These are phyloP conservation scores for Drosophila buzzatii DNA, from an alignment of 2,888 invertebrate species.

Conservation along the genomic window DNA sequence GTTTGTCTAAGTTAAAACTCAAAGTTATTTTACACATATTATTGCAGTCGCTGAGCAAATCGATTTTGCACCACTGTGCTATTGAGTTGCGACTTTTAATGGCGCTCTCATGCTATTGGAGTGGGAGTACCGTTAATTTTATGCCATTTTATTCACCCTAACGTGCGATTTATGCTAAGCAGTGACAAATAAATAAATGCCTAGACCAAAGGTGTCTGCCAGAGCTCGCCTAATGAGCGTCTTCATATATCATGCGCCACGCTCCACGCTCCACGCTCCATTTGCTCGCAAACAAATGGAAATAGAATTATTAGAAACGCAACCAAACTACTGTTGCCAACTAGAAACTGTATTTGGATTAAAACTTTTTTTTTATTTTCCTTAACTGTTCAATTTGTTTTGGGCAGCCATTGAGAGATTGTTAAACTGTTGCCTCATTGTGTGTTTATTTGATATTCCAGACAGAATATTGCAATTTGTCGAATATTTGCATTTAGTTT, in stretches of 20 bases:
- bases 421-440: not conserved
- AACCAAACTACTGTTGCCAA: slow-evolving; percentile 7
- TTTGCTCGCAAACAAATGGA: not conserved
- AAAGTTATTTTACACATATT: not conserved
- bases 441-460: slow-evolving; percentile 24
- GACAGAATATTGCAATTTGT: slow-evolving; percentile 13
- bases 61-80: slow-evolving; percentile 40
- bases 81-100: slow-evolving; percentile 33
- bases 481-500: slow-evolving; percentile 23
- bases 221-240: slow-evolving; percentile 52
- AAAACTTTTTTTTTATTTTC: not conserved
- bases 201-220: slow-evolving; percentile 62
- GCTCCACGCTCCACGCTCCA: slow-evolving; percentile 35
- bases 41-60: not conserved
- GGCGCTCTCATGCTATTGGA: slow-evolving; percentile 32
- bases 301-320: slow-evolving; percentile 4
- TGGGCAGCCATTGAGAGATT: slow-evolving; percentile 15
- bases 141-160: slow-evolving; percentile 72
- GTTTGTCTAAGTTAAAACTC: no score
- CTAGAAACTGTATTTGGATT: not conserved
- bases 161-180: slow-evolving; percentile 79
- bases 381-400: slow-evolving; percentile 16
- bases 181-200: slow-evolving; percentile 75
- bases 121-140: slow-evolving; percentile 71
- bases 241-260: slow-evolving; percentile 39